These are phyloP conservation scores for Drosophila rubida DNA, from an alignment of 2,888 invertebrate species.

Conservation along the genomic window DNA sequence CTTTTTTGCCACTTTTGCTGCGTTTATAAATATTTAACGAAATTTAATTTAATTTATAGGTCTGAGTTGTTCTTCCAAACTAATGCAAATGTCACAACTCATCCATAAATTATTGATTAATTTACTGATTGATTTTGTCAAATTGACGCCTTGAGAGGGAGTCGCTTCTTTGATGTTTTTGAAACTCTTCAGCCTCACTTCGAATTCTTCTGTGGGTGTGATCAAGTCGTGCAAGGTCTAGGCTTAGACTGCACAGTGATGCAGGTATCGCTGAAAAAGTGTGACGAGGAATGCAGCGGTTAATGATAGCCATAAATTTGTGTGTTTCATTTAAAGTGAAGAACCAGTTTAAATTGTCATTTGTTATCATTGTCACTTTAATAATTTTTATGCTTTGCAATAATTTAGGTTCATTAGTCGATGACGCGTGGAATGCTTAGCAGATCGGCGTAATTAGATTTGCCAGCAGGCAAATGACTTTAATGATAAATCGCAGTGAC, in stretches of 20 bases:
- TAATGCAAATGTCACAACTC: slow-evolving; percentile 46
- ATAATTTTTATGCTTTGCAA: slow-evolving; percentile 6
- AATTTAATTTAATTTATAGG: slow-evolving; percentile 12
- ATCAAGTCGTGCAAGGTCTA: slow-evolving; percentile 71
- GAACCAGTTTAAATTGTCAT: slow-evolving; percentile 28
- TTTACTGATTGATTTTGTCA: slow-evolving; percentile 63
- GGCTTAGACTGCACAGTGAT: slow-evolving; percentile 62
- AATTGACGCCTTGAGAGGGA: slow-evolving; percentile 50
- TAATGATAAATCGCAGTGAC: slow-evolving; percentile 43
- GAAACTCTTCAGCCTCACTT: slow-evolving; percentile 37
- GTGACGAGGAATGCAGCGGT: slow-evolving; percentile 8
- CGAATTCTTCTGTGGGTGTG: slow-evolving; percentile 41
- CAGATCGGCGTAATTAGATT: slow-evolving; percentile 20
- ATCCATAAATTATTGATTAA: slow-evolving; percentile 64
- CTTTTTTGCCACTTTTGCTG: slow-evolving; percentile 9
- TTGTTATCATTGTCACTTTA: slow-evolving; percentile 1
- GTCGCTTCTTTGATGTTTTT: slow-evolving; percentile 10
- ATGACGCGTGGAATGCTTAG: slow-evolving; percentile 20
- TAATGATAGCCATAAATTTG: slow-evolving; percentile 10
- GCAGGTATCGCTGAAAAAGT: background rate
- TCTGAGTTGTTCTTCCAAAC: slow-evolving; percentile 17
- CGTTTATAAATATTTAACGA: slow-evolving; percentile 17
- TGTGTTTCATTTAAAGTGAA: background rate
- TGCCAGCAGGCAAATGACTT: slow-evolving; percentile 7
- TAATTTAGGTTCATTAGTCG: slow-evolving; percentile 42